phyloP scores from a whole-genome alignment of 1,140 invertebrate genomes.

The Ridgeia piscesae region DNA sequence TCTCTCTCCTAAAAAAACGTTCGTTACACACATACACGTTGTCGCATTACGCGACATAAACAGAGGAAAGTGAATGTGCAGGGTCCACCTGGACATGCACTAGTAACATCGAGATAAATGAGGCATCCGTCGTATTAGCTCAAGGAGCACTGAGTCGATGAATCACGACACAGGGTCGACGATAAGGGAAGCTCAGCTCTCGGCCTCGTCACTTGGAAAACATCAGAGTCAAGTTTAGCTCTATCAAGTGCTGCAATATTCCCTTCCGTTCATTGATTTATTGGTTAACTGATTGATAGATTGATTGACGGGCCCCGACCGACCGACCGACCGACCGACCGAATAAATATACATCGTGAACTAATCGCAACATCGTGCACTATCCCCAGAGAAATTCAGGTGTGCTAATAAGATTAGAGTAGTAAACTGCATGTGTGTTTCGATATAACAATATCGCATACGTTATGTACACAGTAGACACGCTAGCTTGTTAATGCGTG shows the following conservation, averaged over 20 bases:
- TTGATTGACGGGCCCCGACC: no score
- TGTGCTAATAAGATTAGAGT: not conserved
- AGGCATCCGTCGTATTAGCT: not conserved
- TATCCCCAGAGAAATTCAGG: not conserved
- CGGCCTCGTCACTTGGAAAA: not conserved
- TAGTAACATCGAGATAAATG: not conserved
- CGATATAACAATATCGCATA: not conserved
- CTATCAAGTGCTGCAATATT: not conserved
- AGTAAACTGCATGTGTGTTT: not conserved
- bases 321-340: no score
- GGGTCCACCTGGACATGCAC: no score
- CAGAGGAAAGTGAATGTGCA: no score
- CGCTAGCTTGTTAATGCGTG: not conserved
- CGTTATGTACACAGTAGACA: not conserved
- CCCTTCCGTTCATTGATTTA: no score
- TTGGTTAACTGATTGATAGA: no score
- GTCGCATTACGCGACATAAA: no score
- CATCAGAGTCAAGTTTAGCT: not conserved
- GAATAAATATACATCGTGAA: not conserved
- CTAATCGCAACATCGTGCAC: no score
- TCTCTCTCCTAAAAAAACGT: no score
- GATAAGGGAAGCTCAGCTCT: not conserved
- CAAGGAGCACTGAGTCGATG: not conserved
- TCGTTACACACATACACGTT: no score
- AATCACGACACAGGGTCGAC: not conserved